Base-by-base conservation (phyloP, 2,888 invertebrate species). In the Octodonta nipae region DNA sequence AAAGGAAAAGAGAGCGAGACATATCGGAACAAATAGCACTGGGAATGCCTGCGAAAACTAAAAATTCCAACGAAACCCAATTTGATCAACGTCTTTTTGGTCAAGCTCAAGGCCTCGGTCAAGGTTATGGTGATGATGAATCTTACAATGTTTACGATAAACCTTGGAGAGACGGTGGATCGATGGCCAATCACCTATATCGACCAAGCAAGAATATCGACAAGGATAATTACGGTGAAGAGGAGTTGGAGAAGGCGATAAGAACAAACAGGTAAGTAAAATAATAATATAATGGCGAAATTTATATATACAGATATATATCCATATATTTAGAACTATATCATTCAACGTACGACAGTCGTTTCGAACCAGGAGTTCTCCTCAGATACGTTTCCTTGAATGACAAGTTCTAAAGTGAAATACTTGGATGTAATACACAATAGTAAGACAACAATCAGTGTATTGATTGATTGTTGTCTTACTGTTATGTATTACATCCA, bases 21-120 rank as follows among this genome's bases (percentile, higher is more conserved):
- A 92, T 98, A 36, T 93, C 92, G 5, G 98, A 99, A 57, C 92
- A 96, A 66, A 96, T 98, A 45, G 98, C 98, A 0, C 70, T 98
- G 8, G 95, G 95, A 0, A 64, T 95, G 64, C 95, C 96, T 0
- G 82, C 91, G 0, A 82, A 85, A 15, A 32, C 33, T 7, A 22
- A n/a, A 8, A 60, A 67, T 5, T 73, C 71, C 4, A 79, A 78
- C 0, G 93, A 92, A 51, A 75, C 78, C 0, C 78, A 86, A 56
- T 99, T 93, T 58, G 98, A 99, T 64, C 91, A 93, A 57, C 67
- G 98, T 16, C 66, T 98, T 8, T 96, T 98, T 60, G 96, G 96
- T 50, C 91, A 88, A 43, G 78, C 73, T 32, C 84, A 85, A 51
- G 88, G 88, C 30, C 82, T 98, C 78, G 93, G 50, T 5, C 37